Conservation (phyloP, 2,888 invertebrate species). For the Tanypteryx hageni region DNA sequence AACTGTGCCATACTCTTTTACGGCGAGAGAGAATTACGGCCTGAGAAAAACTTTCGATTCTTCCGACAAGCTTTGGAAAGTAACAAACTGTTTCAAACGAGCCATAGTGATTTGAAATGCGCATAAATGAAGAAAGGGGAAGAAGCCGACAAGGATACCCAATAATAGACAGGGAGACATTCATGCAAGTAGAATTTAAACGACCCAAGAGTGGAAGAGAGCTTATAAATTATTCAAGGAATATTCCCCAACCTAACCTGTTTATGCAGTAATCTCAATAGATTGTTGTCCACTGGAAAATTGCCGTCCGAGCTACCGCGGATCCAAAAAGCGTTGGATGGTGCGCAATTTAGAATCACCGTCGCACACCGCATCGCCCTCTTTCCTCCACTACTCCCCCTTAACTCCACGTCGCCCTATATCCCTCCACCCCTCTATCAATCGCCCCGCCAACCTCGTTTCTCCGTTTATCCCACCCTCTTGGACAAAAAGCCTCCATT, state of each 20-base stretch:
- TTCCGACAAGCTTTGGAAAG: not conserved
- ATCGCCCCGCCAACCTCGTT: too few species aligned
- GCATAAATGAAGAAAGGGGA: slow-evolving; percentile 39
- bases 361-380: too few species aligned
- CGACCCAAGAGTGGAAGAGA: slow-evolving; percentile 40
- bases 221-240: slow-evolving; percentile 52
- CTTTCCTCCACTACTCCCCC: too few species aligned
- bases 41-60: not conserved
- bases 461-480: too few species aligned
- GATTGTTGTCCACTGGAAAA: slow-evolving; percentile 48
- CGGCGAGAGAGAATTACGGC: slow-evolving; percentile 9
- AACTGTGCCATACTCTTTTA: not conserved
- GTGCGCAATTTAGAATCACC: not conserved
- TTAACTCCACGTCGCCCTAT: too few species aligned
- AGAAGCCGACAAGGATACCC: slow-evolving; percentile 46
- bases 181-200: slow-evolving; percentile 60
- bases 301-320: not conserved
- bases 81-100: slow-evolving; percentile 48
- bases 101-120: slow-evolving; percentile 47
- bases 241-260: slow-evolving; percentile 47
- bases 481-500: too few species aligned
- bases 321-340: not conserved
- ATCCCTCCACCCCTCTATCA: too few species aligned
- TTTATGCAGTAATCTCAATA: slow-evolving; percentile 59
- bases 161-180: slow-evolving; percentile 39